phyloP scores from a whole-genome alignment of 2,797 vertebrate genomes.

The Craterocephalus amniculus region DNA sequence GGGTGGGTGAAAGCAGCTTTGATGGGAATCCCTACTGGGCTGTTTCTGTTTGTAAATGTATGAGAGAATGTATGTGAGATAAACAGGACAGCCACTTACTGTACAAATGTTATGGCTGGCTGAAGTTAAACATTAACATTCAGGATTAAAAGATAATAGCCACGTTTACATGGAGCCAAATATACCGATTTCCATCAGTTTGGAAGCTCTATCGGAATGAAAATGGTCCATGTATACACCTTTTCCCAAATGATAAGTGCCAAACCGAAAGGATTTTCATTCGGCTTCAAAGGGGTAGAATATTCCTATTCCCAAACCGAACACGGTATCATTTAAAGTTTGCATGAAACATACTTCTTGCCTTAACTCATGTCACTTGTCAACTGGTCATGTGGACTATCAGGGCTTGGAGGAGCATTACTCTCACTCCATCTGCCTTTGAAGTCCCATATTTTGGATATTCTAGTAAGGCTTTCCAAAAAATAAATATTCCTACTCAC shows the following conservation, averaged over 20 bases:
- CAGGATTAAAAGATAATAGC: no score
- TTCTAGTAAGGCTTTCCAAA: not conserved
- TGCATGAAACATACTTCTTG: no score
- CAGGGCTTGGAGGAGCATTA: no score
- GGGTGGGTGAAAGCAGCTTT: slow-evolving; percentile 65
- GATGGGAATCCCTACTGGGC: slow-evolving; percentile 63
- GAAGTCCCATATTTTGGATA: not conserved
- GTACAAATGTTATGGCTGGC: slow-evolving; percentile 64
- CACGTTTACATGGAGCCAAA: no score
- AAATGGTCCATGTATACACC: no score
- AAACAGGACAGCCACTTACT: slow-evolving; percentile 35
- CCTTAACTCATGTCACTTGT: not conserved
- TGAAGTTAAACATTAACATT: slow-evolving; percentile 59
- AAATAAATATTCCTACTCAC: not conserved
- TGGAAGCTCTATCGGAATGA: no score
- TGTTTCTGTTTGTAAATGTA: slow-evolving; percentile 7
- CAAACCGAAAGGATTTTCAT: no score
- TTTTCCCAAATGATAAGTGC: no score
- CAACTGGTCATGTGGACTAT: not conserved
- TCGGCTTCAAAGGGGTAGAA: no score
- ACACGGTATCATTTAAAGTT: no score
- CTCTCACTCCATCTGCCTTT: not conserved
- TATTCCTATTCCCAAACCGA: no score
- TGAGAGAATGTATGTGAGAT: slow-evolving; percentile 1
- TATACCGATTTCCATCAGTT: no score